Percentiles rank a stretch among this genome's conserved stretches.
Conservation (phyloP, 1,140 invertebrate genomes). For the Diachasmimorpha longicaudata region DNA sequence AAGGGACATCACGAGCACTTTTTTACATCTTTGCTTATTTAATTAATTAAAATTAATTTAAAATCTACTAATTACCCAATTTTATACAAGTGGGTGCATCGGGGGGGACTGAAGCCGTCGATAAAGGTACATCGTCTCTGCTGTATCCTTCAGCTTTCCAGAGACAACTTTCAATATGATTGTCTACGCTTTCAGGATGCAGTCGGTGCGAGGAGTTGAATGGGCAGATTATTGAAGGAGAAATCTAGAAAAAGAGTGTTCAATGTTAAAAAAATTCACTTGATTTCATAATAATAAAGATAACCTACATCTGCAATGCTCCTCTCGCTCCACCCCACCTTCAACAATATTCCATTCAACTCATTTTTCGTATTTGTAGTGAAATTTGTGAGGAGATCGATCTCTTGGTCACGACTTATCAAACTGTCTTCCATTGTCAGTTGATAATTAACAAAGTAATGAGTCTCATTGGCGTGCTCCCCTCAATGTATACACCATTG, state of each 20-base stretch:
- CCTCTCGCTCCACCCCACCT: slow-evolving; percentile 37
- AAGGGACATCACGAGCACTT: slow-evolving; percentile 31
- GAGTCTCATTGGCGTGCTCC: no score
- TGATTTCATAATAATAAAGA: neutral
- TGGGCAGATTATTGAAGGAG: slow-evolving; percentile 49
- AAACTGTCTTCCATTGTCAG: neutral
- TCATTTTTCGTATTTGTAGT: slow-evolving; percentile 28
- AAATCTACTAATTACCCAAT: slow-evolving; percentile 48
- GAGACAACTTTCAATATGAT: slow-evolving; percentile 60
- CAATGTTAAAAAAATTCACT: neutral
- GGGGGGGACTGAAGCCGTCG: slow-evolving; percentile 44
- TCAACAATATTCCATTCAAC: slow-evolving; percentile 26
- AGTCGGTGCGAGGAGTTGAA: slow-evolving; percentile 60
- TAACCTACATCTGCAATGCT: slow-evolving; percentile 36
- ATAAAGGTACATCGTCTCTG: slow-evolving; percentile 55
- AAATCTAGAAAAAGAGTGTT: neutral
- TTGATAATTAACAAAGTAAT: neutral
- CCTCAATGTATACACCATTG: no score
- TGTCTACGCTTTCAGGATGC: slow-evolving; percentile 45
- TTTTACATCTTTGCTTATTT: no score
- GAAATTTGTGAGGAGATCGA: slow-evolving; percentile 34
- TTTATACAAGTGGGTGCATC: slow-evolving; percentile 41
- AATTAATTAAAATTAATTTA: no score
- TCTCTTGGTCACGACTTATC: slow-evolving; percentile 24
- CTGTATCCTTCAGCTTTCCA: slow-evolving; percentile 62